These are phyloP conservation scores for Peromyscus polionotus DNA, from an alignment of 2,113 vertebrate genomes.

Conservation along the genomic window DNA sequence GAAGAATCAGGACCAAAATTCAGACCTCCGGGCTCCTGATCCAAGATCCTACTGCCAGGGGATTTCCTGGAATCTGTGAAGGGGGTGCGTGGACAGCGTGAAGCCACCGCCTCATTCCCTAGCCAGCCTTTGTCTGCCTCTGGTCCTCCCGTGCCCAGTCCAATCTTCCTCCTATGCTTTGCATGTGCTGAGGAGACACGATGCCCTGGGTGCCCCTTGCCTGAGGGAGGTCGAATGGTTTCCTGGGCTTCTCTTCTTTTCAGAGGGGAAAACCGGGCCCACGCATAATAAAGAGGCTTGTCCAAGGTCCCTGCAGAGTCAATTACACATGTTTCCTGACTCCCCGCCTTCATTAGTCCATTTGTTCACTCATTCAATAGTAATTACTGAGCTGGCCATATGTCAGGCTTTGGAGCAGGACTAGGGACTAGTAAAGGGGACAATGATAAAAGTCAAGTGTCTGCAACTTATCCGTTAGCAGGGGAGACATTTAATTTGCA, in stretches of 20 bases:
- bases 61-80: neutral
- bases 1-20: neutral
- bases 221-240: too few relatives aligned
- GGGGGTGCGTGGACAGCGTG: fast-evolving
- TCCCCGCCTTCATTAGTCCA: neutral
- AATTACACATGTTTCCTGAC: neutral
- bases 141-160: neutral
- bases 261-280: neutral
- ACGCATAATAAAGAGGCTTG: neutral
- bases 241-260: neutral
- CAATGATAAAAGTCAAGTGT: neutral
- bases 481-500: neutral
- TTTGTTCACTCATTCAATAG: neutral
- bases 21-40: fast-evolving
- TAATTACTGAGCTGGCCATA: neutral
- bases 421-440: neutral
- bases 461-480: fast-evolving
- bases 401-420: neutral
- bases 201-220: fast-evolving
- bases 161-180: neutral
- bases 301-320: neutral
- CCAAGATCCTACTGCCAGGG: fast-evolving
- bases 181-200: neutral
- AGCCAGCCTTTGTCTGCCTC: neutral
- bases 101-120: fast-evolving